Evolutionary conservation across 2,113 vertebrate genomes (phyloP), one percentile per base, ranked within the genome.

Genomic region (Typhlomys cinereus): DNA sequence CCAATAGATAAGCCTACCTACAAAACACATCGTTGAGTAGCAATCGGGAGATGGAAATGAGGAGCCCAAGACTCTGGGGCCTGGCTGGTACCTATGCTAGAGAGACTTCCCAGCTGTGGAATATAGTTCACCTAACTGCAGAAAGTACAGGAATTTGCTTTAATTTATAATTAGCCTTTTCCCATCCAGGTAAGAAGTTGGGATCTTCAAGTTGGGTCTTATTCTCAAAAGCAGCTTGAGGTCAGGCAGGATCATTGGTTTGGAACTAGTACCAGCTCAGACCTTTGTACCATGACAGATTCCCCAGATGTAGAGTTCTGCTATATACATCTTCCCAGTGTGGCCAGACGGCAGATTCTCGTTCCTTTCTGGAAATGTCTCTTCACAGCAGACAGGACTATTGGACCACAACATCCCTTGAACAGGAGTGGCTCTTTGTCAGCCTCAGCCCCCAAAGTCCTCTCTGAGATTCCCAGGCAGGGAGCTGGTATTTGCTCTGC

Each of bases 1-100:
- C 46, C 59, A 31, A 44, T 7, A 5, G 2, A 7, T 1, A 34
- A 52, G 59, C 31, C 34, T 50, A 3, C 29, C 76, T 59, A 39
- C 8, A 7, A 31, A n/a, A 7, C 9, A 44, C 1, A 0, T 5
- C 5, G 13, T 6, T 20, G 4, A 3, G 6, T 8, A 44, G 17
- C 75, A 52, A 44, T 27, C 20, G 46, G 36, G 48, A 59, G 46
- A 12, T 73, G 25, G 11, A 2, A 50, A 44, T 34, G 39, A 31
- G 46, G 31, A 66, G 4, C 7, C 13, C 23, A 52, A 9, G 13
- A 20, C 4, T 34, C 50, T 1, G 5, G 52, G 1, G 5, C 1
- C 39, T 11, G 6, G 1, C 29, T 23, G 21, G 12, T 2, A n/a
- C 31, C 11, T 83, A 31, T 25, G 2, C 10, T 87, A 14, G 46